A percentile compares a stretch with the other conserved stretches of the same genome.
Evolutionary conservation across 2,113 vertebrate genomes (phyloP).

Genomic region (Malurus melanocephalus): DNA sequence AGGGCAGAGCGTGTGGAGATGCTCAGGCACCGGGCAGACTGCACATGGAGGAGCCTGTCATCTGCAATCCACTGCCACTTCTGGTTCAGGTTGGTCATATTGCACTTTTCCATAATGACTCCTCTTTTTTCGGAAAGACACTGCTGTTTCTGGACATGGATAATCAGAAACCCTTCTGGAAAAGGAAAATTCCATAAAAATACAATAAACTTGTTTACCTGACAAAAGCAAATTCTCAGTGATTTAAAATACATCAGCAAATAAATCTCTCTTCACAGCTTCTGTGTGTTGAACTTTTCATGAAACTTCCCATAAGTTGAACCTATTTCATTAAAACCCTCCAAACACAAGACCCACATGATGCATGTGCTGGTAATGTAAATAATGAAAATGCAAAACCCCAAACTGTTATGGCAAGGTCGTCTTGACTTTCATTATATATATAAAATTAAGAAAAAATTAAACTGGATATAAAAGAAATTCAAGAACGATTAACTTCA

Average conservation of each 20-base stretch:
- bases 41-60: slow-evolving; percentile 72
- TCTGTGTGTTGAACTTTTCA: neutral
- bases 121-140: slow-evolving; percentile 72
- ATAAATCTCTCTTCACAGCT: neutral
- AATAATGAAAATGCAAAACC: neutral
- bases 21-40: slow-evolving; percentile 75
- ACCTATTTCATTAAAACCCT: neutral
- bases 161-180: slow-evolving; percentile 85
- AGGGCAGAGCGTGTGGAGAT: slow-evolving; percentile 49
- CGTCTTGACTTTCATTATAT: neutral
- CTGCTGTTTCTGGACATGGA: slow-evolving; percentile 71
- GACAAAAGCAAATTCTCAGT: neutral
- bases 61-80: slow-evolving; percentile 81
- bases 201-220: neutral
- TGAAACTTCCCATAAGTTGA: neutral
- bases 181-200: slow-evolving; percentile 57
- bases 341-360: neutral
- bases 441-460: neutral
- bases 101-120: slow-evolving; percentile 75
- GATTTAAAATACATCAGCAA: neutral
- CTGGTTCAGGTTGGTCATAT: slow-evolving; percentile 69
- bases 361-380: neutral
- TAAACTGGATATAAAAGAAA: neutral
- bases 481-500: neutral
- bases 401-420: neutral